Percentiles rank a stretch among this genome's conserved stretches.
phyloP scores from a whole-genome alignment of 1,140 invertebrate genomes.

The Reticulitermes speratus region DNA sequence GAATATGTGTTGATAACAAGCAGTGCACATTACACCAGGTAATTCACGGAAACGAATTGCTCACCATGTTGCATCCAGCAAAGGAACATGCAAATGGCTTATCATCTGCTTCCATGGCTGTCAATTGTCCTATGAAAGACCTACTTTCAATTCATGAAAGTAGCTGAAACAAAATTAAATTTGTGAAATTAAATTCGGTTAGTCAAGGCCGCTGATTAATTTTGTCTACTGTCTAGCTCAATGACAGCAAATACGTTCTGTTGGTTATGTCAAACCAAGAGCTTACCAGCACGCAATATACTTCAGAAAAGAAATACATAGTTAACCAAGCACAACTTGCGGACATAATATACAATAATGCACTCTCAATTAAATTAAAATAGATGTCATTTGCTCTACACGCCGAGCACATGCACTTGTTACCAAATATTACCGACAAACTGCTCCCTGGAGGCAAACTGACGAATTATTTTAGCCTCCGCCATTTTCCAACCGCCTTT shows the following conservation, averaged over 20 bases:
- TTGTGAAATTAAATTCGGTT: not conserved
- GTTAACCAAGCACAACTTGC: not conserved
- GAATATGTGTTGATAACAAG: too few species aligned
- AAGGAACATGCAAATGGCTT: slow-evolving; percentile 68
- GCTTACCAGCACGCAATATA: not conserved
- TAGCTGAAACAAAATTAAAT: slow-evolving; percentile 12
- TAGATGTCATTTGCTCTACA: not conserved
- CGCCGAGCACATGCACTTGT: slow-evolving; percentile 13
- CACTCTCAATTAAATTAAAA: not conserved
- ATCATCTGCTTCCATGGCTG: slow-evolving; percentile 54
- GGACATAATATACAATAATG: not conserved
- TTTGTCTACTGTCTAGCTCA: not conserved
- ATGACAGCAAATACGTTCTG: not conserved
- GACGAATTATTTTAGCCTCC: not conserved
- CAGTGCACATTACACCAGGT: too few species aligned
- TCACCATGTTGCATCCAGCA: slow-evolving; percentile 65
- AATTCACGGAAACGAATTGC: not conserved
- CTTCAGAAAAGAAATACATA: not conserved
- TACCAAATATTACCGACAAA: not conserved
- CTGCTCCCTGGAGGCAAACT: not conserved
- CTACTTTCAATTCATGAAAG: not conserved
- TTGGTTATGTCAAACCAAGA: not conserved
- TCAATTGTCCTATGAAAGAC: not conserved
- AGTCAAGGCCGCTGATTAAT: not conserved
- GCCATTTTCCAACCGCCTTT: too few species aligned